Percentiles rank a stretch among this genome's conserved stretches.
Conservation (phyloP, 2,888 invertebrate genomes). For the Eupithecia tripunctaria region DNA sequence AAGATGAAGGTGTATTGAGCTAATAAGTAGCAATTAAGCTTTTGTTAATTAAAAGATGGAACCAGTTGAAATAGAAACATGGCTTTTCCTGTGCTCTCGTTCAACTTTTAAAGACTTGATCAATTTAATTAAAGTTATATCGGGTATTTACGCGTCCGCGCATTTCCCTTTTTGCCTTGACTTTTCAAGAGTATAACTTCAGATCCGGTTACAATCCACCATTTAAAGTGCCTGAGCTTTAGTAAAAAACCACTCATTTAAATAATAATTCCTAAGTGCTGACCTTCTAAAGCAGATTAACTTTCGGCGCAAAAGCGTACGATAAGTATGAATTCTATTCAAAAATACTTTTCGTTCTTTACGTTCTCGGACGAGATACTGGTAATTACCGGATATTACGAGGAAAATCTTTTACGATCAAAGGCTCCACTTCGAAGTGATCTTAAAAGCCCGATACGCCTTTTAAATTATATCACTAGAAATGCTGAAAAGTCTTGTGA, state of each 20-base stretch:
- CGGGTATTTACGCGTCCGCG: neutral
- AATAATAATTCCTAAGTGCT: slow-evolving; percentile 4
- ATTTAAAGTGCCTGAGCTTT: neutral
- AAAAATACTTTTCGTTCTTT: neutral
- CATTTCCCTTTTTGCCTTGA: neutral
- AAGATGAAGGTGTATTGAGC: neutral
- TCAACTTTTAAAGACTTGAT: neutral
- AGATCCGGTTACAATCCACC: neutral
- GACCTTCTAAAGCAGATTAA: neutral
- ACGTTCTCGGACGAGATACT: neutral
- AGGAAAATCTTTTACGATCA: slow-evolving; percentile 1
- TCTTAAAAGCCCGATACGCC: neutral
- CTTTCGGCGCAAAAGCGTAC: neutral
- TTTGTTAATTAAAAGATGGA: neutral
- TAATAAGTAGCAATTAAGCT: slow-evolving; percentile 1
- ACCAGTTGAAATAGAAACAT: neutral
- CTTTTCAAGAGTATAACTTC: neutral
- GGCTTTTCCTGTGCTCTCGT: neutral
- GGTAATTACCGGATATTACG: slow-evolving; percentile 1
- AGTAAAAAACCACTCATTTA: neutral
- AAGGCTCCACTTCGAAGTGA: neutral
- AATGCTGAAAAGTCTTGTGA: neutral
- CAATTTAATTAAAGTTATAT: neutral
- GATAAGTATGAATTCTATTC: slow-evolving; percentile 1
- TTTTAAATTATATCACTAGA: neutral